Evolutionary conservation across 1,140 invertebrate genomes (phyloP), one percentile per base, ranked within the genome.

Genomic region (Pogonus chalceus): DNA sequence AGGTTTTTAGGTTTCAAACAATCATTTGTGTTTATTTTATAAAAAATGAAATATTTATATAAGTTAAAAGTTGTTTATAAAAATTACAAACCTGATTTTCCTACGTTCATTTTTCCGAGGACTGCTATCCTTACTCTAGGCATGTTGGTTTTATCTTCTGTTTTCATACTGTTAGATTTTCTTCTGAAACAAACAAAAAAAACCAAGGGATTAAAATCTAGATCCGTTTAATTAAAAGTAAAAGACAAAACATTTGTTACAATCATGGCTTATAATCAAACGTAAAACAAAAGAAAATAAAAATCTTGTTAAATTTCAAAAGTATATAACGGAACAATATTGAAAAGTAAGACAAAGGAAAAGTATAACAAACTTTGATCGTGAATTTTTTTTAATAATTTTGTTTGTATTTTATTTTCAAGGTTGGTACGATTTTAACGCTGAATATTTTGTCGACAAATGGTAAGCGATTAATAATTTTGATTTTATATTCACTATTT

Each of bases 61-160:
- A 22, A 54, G 20, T 20, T 18, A 51, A 1, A 18, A 18, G 35
- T 46, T 23, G 12, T 49, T 20, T n/a, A n/a, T n/a, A n/a, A n/a
- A n/a, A n/a, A 37, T 48, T 55, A 31, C 72, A 76, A 75, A 86
- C 83, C 84, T 66, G 83, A 85, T 78, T 86, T 86, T 60, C 84
- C 83, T 57, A 85, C 84, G 67, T 83, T 77, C 35, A 80, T 78
- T 67, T 80, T 82, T 46, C 83, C 84, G 55, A 85, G 76, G 51
- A 86, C 81, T 20, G 80, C 82, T 56, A 86, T 79, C 56, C 82
- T 73, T 18, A 83, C 77, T 49, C 79, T 75, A 48, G 77, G 76
- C 23, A 75, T 68, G 51, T 69, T 74, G 58, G 69, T 69, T 60
- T 80, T 79, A 62, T 82, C 79, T 64, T 79, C 79, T 62, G 80